phyloP scores from a whole-genome alignment of 1,140 invertebrate genomes.

The Drosophila oshimai region DNA sequence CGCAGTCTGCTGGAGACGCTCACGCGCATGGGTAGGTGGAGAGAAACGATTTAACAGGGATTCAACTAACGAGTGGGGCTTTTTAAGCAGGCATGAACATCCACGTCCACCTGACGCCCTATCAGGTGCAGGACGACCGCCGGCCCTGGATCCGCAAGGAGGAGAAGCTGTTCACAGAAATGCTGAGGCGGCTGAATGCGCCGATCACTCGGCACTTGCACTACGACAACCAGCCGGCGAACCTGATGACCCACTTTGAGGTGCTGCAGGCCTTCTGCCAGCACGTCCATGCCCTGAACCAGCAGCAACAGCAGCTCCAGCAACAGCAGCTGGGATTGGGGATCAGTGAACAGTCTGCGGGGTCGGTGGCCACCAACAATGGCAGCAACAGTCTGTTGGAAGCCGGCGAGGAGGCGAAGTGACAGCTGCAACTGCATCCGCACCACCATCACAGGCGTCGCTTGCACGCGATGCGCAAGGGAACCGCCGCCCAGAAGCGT shows the following conservation, averaged over 20 bases:
- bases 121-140: slow-evolving; percentile 89
- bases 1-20: slow-evolving; percentile 88
- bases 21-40: slow-evolving; percentile 84
- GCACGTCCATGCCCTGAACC: slow-evolving; percentile 74
- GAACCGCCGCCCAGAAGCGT: slow-evolving; percentile 63
- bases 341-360: slow-evolving; percentile 7
- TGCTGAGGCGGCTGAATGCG: slow-evolving; percentile 86
- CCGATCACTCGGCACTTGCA: slow-evolving; percentile 86
- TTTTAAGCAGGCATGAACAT: slow-evolving; percentile 84
- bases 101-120: slow-evolving; percentile 92
- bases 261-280: slow-evolving; percentile 85
- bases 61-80: slow-evolving; percentile 1
- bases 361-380: slow-evolving; percentile 33
- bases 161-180: slow-evolving; percentile 89
- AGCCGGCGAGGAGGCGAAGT: slow-evolving; percentile 74
- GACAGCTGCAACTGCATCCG: slow-evolving; percentile 78
- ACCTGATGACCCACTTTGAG: slow-evolving; percentile 88
- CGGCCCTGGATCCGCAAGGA: slow-evolving; percentile 92
- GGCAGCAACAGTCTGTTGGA: slow-evolving; percentile 56
- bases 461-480: slow-evolving; percentile 72
- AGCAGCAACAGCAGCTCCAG: slow-evolving; percentile 57
- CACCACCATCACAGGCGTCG: slow-evolving; percentile 75
- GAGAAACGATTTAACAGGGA: neutral
- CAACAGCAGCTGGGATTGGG: slow-evolving; percentile 50
- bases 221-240: slow-evolving; percentile 86